Percentiles rank a stretch among this genome's conserved stretches.
These are phyloP conservation scores for Pterostichus niger DNA, from an alignment of 2,888 invertebrate species.

Conservation along the genomic window DNA sequence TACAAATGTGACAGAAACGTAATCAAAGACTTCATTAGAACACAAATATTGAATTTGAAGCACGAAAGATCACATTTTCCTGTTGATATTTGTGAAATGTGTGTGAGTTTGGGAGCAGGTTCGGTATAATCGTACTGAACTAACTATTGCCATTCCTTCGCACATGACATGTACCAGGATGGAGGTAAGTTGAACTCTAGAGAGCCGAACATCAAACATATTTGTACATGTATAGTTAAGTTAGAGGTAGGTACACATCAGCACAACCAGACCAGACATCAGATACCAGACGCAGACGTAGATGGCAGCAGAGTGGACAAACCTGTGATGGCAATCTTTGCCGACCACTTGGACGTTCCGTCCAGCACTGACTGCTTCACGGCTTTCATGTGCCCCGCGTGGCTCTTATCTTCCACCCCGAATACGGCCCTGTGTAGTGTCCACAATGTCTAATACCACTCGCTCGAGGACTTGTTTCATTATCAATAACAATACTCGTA, in stretches of 20 bases:
- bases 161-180: not conserved
- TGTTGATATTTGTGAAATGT: not conserved
- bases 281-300: not conserved
- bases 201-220: conserved; percentile 62
- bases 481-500: too few relatives aligned
- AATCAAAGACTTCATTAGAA: too few relatives aligned
- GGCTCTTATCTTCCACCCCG: conserved; percentile 96
- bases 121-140: not conserved
- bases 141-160: conserved; percentile 14
- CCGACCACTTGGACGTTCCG: conserved; percentile 99
- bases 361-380: conserved; percentile 99
- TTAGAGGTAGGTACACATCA: conserved; percentile 32
- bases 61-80: too few relatives aligned
- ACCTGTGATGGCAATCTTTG: conserved; percentile 99
- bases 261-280: conserved; percentile 16
- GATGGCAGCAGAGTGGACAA: conserved; percentile 78
- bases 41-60: too few relatives aligned
- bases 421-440: conserved; percentile 90
- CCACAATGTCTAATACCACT: conserved; percentile 4
- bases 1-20: too few relatives aligned
- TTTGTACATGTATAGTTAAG: conserved; percentile 43
- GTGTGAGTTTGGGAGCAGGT: conserved; percentile 3
- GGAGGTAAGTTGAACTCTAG: too few relatives aligned
- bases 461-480: conserved; percentile 22
- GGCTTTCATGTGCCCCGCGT: conserved; percentile 97